These are phyloP conservation scores for Oryzias woworae DNA, from an alignment of 2,113 vertebrate genomes.

Conservation along the genomic window DNA sequence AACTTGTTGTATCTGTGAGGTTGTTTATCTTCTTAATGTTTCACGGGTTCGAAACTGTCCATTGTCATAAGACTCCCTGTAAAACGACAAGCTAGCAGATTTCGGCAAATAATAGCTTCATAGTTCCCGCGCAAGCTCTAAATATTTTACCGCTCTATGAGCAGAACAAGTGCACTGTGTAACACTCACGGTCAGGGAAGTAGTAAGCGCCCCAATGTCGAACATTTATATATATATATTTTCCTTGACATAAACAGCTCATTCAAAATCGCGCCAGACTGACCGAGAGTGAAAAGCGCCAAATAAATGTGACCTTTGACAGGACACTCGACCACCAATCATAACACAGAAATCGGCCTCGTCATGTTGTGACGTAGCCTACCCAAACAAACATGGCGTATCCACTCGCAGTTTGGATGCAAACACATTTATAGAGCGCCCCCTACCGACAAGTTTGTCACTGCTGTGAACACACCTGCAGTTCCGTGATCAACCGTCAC, in stretches of 20 bases:
- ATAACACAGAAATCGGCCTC: not conserved
- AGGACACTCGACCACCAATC: conserved; percentile 52
- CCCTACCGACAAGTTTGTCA: conserved; percentile 5
- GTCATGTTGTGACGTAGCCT: conserved; percentile 5
- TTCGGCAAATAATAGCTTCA: not conserved
- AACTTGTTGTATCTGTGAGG: not conserved
- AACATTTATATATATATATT: conserved; percentile 12
- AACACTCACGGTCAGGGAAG: not conserved
- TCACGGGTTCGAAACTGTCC: too few relatives aligned
- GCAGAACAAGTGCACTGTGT: not conserved
- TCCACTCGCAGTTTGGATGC: rapidly evolving
- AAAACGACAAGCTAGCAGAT: conserved; percentile 54
- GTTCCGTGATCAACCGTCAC: too few relatives aligned
- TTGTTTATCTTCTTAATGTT: too few relatives aligned
- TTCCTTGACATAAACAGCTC: not conserved
- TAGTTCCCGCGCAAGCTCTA: not conserved
- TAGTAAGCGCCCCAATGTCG: not conserved
- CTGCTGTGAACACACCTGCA: too few relatives aligned
- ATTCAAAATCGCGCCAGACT: conserved; percentile 67
- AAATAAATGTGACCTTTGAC: conserved; percentile 65
- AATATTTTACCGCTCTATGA: not conserved
- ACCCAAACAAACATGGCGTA: conserved; percentile 53
- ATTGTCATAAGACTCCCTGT: not conserved
- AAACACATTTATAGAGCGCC: conserved; percentile 22
- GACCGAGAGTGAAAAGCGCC: conserved; percentile 66